Percentiles rank a stretch among this genome's conserved stretches.
Evolutionary conservation across 1,140 invertebrate species (phyloP).

Genomic region (Caenorhabditis briggsae): DNA sequence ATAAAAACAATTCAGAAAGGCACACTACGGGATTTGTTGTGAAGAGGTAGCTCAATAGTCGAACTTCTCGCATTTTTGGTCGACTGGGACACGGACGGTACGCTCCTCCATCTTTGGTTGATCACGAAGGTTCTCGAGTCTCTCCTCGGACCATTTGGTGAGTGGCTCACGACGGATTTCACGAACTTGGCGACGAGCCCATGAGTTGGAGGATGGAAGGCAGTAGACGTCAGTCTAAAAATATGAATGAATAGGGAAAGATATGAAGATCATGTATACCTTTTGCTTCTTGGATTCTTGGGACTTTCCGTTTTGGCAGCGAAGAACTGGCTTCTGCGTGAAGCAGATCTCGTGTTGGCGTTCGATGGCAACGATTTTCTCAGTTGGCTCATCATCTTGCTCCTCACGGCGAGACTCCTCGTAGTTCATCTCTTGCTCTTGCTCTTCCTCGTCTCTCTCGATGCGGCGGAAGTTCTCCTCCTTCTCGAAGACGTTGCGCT

Average conservation of each 20-base stretch:
- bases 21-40: not conserved
- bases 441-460: constrained; percentile 9
- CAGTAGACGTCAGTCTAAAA: constrained; percentile 37
- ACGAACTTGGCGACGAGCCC: constrained; percentile 37
- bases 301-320: constrained; percentile 48
- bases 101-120: constrained; percentile 42
- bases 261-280: not conserved
- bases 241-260: not conserved
- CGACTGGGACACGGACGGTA: constrained; percentile 32
- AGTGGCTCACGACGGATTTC: constrained; percentile 40
- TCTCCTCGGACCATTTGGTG: not conserved
- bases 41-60: constrained; percentile 43
- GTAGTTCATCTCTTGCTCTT: constrained; percentile 38
- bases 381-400: constrained; percentile 55
- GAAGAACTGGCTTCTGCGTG: constrained; percentile 51
- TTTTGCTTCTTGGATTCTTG: constrained; percentile 46
- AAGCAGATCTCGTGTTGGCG: constrained; percentile 60
- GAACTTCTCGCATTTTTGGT: constrained; percentile 40
- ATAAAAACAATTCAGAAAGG: constrained; percentile 27
- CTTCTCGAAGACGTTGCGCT: constrained; percentile 52
- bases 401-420: constrained; percentile 26
- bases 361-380: constrained; percentile 55
- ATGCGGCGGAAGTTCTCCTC: constrained; percentile 42
- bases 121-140: not conserved
- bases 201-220: constrained; percentile 47